Evolutionary conservation across 1,140 invertebrate species (phyloP), one percentile per base, ranked within the genome.

Genomic region (Diprion similis): DNA sequence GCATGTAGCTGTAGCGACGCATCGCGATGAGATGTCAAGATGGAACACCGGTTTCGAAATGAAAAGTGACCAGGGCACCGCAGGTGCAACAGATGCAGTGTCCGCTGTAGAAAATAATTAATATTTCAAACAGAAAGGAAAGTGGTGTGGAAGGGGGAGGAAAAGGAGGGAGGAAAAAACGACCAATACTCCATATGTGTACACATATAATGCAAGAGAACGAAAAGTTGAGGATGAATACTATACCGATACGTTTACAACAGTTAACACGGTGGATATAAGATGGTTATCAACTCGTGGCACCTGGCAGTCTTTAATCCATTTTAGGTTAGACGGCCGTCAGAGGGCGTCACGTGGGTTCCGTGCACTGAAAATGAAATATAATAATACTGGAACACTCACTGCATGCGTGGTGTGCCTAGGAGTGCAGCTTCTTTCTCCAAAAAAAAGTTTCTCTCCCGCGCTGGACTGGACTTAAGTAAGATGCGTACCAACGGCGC

Each of bases 221-320:
- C 2, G 24, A 37, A 37, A 37, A 37, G 6, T 37, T 37, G 24
- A 37, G 24, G 24, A 37, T 37, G 24, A 37, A 37, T 37, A 37
- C 2, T 37, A 37, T 37, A 73, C 73, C 75, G 68, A 75, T 73
- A 74, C 75, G 77, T 74, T 78, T 76, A 69, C 75, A 80, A 79
- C 79, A 80, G 79, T 83, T 82, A 82, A 75, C 82, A 76, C 80
- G 76, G 82, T 83, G 81, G 79, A 78, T 59, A 59, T 59, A 4
- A 8, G 51, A 59, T 59, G 51, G 4, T 59, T 59, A 59, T 59
- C 51, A 59, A 17, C n/a, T 17, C 51, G 51, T 15, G n/a, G 11
- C 51, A 59, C 51, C 51, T 59, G 51, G 51, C 51, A 59, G 0
- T 0, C 11, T 59, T 59, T 59, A 59, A 59, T 59, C 51, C 51